Evolutionary conservation across 2,888 invertebrate genomes (phyloP).

Genomic region (Balanococcus diminutus): DNA sequence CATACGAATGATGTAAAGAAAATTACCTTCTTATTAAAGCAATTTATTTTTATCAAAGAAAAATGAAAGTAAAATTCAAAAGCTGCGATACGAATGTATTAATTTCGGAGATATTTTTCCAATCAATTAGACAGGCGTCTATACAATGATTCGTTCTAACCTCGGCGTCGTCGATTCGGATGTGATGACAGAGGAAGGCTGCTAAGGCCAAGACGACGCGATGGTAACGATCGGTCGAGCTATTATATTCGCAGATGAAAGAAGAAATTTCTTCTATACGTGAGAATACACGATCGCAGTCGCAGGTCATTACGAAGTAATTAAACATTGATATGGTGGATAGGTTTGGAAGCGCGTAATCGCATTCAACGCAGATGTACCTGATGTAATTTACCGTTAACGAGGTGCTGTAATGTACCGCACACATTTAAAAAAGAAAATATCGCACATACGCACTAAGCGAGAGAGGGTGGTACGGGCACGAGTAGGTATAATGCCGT

Average conservation of each 20-base stretch:
- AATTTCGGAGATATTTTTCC: not conserved
- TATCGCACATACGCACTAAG: not conserved
- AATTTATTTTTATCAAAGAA: not conserved
- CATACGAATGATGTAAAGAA: not conserved
- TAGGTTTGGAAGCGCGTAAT: not conserved
- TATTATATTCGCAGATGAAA: slow-evolving; percentile 20
- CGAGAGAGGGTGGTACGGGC: not conserved
- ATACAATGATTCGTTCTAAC: too few relatives aligned
- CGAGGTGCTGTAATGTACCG: not conserved
- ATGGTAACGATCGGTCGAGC: not conserved
- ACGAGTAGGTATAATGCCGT: not conserved
- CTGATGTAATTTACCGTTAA: slow-evolving; percentile 42
- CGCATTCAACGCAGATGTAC: slow-evolving; percentile 14
- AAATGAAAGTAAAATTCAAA: not conserved
- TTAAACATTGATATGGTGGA: slow-evolving; percentile 5
- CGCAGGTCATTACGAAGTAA: slow-evolving; percentile 4
- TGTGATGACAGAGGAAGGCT: not conserved
- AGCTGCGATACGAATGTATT: not conserved
- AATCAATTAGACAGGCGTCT: not conserved
- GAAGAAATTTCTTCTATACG: slow-evolving; percentile 1
- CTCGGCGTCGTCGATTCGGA: not conserved
- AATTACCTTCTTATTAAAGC: not conserved
- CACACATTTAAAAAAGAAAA: not conserved
- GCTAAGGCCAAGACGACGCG: not conserved
- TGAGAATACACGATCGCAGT: slow-evolving; percentile 23